A percentile compares a stretch with the other conserved stretches of the same genome.
Evolutionary conservation across 2,797 vertebrate species (phyloP).

Genomic region (Darevskia mixta): DNA sequence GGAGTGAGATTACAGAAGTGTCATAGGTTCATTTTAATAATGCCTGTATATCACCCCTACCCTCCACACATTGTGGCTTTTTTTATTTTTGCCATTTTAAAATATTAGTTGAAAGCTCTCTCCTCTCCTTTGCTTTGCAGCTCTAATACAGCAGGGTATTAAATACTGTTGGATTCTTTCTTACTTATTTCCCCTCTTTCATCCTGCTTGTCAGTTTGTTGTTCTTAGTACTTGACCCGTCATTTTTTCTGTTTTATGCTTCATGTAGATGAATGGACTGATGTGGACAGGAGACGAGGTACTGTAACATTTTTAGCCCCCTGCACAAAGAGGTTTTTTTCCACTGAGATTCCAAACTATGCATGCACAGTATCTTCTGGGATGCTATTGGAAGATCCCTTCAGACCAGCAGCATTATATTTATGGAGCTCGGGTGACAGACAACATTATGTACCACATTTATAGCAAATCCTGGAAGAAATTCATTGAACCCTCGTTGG

Average conservation of each 20-base stretch:
- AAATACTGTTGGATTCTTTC: constrained; percentile 32
- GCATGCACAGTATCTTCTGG: neutral
- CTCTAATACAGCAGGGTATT: neutral
- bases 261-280: constrained; percentile 94
- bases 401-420: neutral
- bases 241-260: constrained; percentile 82
- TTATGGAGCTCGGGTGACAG: neutral
- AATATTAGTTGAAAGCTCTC: neutral
- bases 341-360: constrained; percentile 9
- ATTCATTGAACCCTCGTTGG: neutral
- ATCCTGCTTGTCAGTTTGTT: constrained; percentile 62
- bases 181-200: constrained; percentile 63
- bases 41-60: neutral
- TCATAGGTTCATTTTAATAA: neutral
- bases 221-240: constrained; percentile 77
- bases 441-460: neutral
- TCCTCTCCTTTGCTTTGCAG: neutral
- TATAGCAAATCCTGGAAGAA: neutral
- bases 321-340: neutral
- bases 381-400: neutral
- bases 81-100: neutral
- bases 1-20: neutral
- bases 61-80: neutral
- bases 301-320: constrained; percentile 73
- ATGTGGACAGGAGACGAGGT: constrained; percentile 96